These are phyloP conservation scores for silkworm (Bombyx mori) DNA, from an alignment of 1,140 invertebrate species.

Conservation along the genomic window DNA sequence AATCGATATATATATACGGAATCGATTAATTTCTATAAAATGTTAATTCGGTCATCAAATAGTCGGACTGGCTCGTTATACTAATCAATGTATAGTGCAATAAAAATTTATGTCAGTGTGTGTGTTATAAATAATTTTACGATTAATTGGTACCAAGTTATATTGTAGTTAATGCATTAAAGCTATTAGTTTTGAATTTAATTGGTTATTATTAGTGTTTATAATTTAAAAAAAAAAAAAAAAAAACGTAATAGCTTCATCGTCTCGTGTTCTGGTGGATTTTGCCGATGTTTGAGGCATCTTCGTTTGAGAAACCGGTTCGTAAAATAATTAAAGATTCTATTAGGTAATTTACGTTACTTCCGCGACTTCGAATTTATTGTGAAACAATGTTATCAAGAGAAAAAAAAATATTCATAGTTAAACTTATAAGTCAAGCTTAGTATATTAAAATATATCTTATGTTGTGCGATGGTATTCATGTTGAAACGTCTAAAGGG, in stretches of 20 bases:
- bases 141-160: conserved; percentile 32
- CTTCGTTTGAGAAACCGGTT: too few species aligned
- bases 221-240: conserved; percentile 14
- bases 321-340: too few species aligned
- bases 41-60: conserved; percentile 55
- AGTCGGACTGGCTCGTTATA: conserved; percentile 45
- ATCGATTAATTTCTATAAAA: conserved; percentile 60
- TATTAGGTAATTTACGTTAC: too few species aligned
- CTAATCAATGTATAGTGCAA: conserved; percentile 54
- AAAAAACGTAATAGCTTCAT: not conserved
- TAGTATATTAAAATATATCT: too few species aligned
- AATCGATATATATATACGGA: conserved; percentile 35
- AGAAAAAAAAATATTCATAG: too few species aligned
- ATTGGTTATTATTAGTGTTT: conserved; percentile 33
- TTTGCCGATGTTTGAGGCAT: too few species aligned
- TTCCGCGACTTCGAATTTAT: too few species aligned
- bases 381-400: too few species aligned
- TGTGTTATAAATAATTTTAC: conserved; percentile 39
- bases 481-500: too few species aligned
- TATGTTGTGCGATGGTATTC: too few species aligned
- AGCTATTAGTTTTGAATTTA: conserved; percentile 46
- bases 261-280: too few species aligned
- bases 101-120: conserved; percentile 44
- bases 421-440: too few species aligned
- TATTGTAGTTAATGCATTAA: conserved; percentile 22